Percentiles rank a stretch among this genome's conserved stretches.
Conservation (phyloP, 1,140 invertebrate species). For the Drosophila busckii region DNA sequence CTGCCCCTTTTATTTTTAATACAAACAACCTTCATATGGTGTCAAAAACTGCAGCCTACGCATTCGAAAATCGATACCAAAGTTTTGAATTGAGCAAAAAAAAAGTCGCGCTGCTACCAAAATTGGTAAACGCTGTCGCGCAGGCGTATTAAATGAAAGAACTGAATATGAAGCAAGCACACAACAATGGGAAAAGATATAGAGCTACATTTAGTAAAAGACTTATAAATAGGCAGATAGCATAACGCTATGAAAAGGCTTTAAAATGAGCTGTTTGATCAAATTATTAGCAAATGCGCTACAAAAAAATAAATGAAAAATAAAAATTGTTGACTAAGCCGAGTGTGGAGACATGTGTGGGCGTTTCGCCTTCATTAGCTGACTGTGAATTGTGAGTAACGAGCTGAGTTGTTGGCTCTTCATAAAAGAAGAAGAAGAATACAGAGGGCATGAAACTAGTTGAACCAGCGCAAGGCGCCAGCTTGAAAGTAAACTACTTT, state of each 20-base stretch:
- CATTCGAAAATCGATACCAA: slow-evolving; percentile 5
- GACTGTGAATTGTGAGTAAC: slow-evolving; percentile 15
- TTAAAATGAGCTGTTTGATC: slow-evolving; percentile 49
- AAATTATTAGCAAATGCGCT: slow-evolving; percentile 42
- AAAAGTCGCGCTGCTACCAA: slow-evolving; percentile 10
- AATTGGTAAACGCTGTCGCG: slow-evolving; percentile 23
- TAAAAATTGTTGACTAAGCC: background rate
- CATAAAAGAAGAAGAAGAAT: no score
- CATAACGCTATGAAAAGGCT: slow-evolving; percentile 32
- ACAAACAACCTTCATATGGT: slow-evolving; percentile 5
- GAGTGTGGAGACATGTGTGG: slow-evolving; percentile 4
- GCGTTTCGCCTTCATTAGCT: slow-evolving; percentile 38
- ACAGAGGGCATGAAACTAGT: no score
- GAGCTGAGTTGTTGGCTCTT: slow-evolving; percentile 22
- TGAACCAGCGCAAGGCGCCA: no score
- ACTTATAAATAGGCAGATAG: slow-evolving; percentile 47
- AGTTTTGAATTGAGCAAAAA: slow-evolving; percentile 12
- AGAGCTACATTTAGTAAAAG: background rate
- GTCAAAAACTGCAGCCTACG: slow-evolving; percentile 32
- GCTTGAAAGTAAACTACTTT: no score
- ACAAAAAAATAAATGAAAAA: slow-evolving; percentile 1
- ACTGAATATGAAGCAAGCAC: background rate
- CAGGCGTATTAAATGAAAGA: slow-evolving; percentile 15
- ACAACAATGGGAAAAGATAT: background rate
- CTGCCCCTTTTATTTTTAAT: no score